Base-by-base conservation (phyloP, 2,888 invertebrate species). In the Scaptomyza parva region DNA sequence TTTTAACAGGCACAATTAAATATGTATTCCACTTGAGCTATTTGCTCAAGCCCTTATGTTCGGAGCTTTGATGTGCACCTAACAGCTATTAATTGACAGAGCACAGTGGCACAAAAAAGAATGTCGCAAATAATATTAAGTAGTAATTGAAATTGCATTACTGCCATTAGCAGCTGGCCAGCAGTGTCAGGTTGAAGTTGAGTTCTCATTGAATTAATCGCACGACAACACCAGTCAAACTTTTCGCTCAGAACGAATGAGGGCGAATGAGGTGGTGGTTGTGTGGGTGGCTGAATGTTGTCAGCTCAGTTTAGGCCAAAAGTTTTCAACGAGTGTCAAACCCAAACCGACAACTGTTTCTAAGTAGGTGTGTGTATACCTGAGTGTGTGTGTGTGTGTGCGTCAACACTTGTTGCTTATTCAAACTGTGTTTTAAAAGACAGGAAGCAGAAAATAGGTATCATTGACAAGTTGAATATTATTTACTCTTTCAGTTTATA, bases 61-160 rank as follows among this genome's bases (percentile, higher is more conserved):
- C 20, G 9, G 9, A 9, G 6, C 47, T 47, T 61, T 76, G 73
- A 73, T 62, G 72, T 57, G 39, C 50, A 30, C 39, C 22, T 24
- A 24, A 20, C 37, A 24, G 37, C n/a, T 37, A 45, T n/a, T 75
- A 74, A 72, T 69, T 72, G 75, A 40, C 41, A 24, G 44, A 37
- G 48, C 11, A 33, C 33, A 4, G 17, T 41, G 14, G 5, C 41
- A n/a, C 18, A 18, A 37, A 37, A 40, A 70, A 62, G 61, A 54
- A 22, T 51, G 59, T 40, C 44, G 54, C 33, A 69, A 85, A 83
- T 81, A 71, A 47, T 40, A 83, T 86, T 77, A 83, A 50, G 59
- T 45, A 35, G 53, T 65, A 84, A 86, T 84, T 80, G 65, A 76
- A 87, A 82, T 87, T 76, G 63, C 85, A 82, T 82, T 82, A 87